Evolutionary conservation across 2,888 invertebrate genomes (phyloP), one percentile per base, ranked within the genome.

Genomic region (Eilema griseolum): DNA sequence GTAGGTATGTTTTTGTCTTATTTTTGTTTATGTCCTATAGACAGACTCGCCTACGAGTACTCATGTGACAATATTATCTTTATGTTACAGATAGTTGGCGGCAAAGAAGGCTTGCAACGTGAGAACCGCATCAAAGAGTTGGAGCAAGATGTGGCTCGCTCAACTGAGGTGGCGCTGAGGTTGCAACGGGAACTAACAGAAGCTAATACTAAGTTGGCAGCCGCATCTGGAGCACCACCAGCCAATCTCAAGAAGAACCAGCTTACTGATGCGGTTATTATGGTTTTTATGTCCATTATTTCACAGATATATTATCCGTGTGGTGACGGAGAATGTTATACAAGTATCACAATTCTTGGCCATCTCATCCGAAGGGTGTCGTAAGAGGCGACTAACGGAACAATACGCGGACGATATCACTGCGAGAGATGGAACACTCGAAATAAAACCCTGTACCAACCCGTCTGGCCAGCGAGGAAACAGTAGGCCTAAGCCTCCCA

Each of bases 111-210:
- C 26, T 88, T 96, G 71, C 96, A 96, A 72, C 96, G 97, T 73
- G 95, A 96, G 70, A 96, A 96, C 72, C 97, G 96, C 83, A 96
- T 98, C 71, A 97, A 97, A 83, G 97, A 98, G 83, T 91, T 99
- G 72, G 99, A 99, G 87, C 97, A 98, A 82, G 99, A 99, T 86
- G 93, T 99, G 67, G 96, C 97, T 70, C 96, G 98, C 70, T 97
- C 98, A 0, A 98, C 97, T 82, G 98, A 98, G 85, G 97, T 97
- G 26, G 96, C 97, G 0, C 88, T 96, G 62, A 94, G 97, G 74
- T 88, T 98, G 70, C 97, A 98, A 85, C 96, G 96, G 73, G 97
- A 97, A 76, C 91, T 97, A 66, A 97, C 97, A 41, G 96, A 97
- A 33, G 96, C 97, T 2, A 97, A 96, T 81, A 91, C 94, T 33